Base-by-base conservation (phyloP, 2,888 invertebrate genomes). In the Dasypogon diadema region DNA sequence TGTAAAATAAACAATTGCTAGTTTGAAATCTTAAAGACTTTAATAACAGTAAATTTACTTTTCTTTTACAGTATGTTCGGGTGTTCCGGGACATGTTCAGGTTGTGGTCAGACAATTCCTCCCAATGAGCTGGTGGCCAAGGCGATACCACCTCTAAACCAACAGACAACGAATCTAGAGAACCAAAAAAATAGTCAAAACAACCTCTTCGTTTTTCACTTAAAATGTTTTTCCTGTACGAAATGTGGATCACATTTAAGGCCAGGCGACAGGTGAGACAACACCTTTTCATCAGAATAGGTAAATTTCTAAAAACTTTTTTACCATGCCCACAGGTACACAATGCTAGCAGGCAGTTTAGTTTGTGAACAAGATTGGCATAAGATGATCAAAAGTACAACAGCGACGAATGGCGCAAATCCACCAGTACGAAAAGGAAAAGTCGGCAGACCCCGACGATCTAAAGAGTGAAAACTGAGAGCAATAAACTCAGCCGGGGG, bases 341-440 rank as follows among this genome's bases (percentile, higher is more conserved):
- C 95, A 87, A 91, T 97, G 89, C 89, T 97, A 82, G 93, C 94
- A 84, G 97, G 96, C 80, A 92, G 92, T 84, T 90, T 96, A 84
- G 93, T 97, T 80, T 97, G 97, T 89, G 97, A 97, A 88, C 94
- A 96, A 87, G 97, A 97, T 88, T 97, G 95, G 92, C 94, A 96
- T 87, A 96, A 96, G 88, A 89, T 96, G 84, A 91, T 95, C 87
- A 94, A 95, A 87, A 90, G 89, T 81, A 91, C 91, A 81, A 88
- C 90, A 80, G 87, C 89, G 81, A 84, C 88, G 79, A 88, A 89
- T 80, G 91, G 92, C 81, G 87, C 89, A 78, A 88, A 90, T 79
- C 90, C 92, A 83, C 90, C 91, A 16, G 92, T 93, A 82, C 91
- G 95, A 87, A 95, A 95, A 89, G 95, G 95, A 87, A 95, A 95